These are phyloP conservation scores for Drosophila anceps DNA, from an alignment of 2,888 invertebrate genomes.

Conservation along the genomic window DNA sequence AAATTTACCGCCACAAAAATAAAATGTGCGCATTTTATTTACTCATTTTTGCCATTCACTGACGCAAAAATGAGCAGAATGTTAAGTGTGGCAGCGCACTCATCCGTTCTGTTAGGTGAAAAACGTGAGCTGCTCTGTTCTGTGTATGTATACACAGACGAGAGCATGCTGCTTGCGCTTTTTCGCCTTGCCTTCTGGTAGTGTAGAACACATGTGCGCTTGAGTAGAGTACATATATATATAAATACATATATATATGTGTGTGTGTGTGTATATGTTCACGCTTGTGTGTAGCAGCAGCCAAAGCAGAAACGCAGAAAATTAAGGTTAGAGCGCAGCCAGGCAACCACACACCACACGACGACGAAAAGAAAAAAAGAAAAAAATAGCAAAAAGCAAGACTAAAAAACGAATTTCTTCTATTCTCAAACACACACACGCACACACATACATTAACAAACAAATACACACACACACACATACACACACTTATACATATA, in stretches of 20 bases:
- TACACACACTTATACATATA: conserved; percentile 11
- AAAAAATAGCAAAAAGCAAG: conserved; percentile 62
- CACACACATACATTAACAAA: conserved; percentile 7
- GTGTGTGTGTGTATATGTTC: conserved; percentile 42
- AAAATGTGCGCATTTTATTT: conserved; percentile 14
- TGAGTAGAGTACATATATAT: conserved; percentile 39
- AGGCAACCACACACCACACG: conserved; percentile 56
- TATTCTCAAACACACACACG: conserved; percentile 35
- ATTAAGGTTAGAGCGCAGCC: conserved; percentile 83
- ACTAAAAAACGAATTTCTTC: conserved; percentile 62
- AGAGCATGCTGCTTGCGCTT: conserved; percentile 57
- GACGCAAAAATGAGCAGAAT: conserved; percentile 24
- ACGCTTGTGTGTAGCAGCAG: conserved; percentile 71
- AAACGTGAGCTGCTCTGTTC: conserved; percentile 75
- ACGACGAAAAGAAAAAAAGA: conserved; percentile 53
- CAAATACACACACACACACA: conserved; percentile 23
- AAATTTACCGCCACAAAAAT: conserved; percentile 1
- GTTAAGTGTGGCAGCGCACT: conserved; percentile 30
- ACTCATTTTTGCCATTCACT: conserved; percentile 47
- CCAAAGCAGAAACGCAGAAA: conserved; percentile 79
- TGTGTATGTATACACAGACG: conserved; percentile 81
- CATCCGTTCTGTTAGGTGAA: conserved; percentile 45
- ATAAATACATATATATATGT: conserved; percentile 11
- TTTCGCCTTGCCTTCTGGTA: conserved; percentile 51
- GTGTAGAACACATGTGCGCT: conserved; percentile 74